Evolutionary conservation across 2,888 invertebrate genomes (phyloP), one percentile per base, ranked within the genome.

Genomic region (Acanthoscelides obtectus): DNA sequence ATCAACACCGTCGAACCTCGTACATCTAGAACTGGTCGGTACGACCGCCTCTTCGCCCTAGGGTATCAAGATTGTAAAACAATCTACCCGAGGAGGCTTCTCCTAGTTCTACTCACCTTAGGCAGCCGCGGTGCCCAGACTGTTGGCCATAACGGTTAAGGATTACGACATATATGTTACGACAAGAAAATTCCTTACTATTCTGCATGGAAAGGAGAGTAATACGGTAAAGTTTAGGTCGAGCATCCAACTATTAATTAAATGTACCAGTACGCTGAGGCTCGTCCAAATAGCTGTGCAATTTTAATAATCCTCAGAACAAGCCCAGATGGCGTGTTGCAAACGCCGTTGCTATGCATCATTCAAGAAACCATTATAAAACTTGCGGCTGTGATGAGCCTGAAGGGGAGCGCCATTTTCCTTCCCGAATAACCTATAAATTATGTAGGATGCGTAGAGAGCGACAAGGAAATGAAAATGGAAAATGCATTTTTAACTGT

Each of bases 301-400:
- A 78, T 80, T 80, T 80, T 80, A 80, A 80, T 80, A 80, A 79
- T 77, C 76, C 77, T 69, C 75, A 78, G 77, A 78, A 79, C 75
- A 75, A 77, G 45, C 45, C 45, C 45, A 45, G 45, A 45, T 45
- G 45, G 45, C 45, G 45, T 45, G 45, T 45, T 45, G 45, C 69
- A 69, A 69, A 71, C 71, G n/a, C n/a, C n/a, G 66, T 73, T 69
- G 78, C 77, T 74, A 79, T 79, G 78, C 79, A 79, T 79, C 79
- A 79, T 79, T 79, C 78, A 79, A 78, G 75, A 66, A 77, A 77
- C 79, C 79, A 78, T 79, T 79, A 79, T 78, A 79, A 79, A 79
- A 79, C 77, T 79, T 79, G 75, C n/a, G 77, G 77, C 75, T 75
- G 76, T 77, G 79, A 79, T 77, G 77, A 79, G 77, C 77, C 77